Evolutionary conservation across 2,113 vertebrate genomes (phyloP).

Genomic region (Cephalophus harveyi): DNA sequence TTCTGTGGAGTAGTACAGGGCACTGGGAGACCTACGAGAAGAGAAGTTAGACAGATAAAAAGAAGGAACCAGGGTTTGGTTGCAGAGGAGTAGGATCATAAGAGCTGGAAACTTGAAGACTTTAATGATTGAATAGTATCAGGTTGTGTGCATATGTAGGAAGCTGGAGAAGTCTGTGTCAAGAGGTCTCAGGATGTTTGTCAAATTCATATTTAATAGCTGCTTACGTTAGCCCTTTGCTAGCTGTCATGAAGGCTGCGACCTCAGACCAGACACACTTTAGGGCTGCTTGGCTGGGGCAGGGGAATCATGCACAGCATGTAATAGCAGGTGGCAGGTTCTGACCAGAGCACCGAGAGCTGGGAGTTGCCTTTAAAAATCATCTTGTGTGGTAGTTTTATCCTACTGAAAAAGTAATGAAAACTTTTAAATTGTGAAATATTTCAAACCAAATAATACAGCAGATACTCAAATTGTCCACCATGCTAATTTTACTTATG

Average conservation of each 20-base stretch:
- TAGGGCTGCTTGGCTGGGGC: background rate
- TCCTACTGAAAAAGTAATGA: background rate
- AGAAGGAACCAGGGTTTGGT: background rate
- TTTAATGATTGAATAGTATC: background rate
- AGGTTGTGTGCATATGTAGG: background rate
- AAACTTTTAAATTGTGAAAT: background rate
- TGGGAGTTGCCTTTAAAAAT: background rate
- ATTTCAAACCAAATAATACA: background rate
- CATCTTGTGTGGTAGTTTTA: background rate
- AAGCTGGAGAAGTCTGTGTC: background rate
- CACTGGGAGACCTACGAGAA: background rate
- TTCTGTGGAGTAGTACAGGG: background rate
- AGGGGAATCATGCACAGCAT: background rate
- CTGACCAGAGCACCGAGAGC: background rate
- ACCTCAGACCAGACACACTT: background rate
- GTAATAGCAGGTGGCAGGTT: background rate
- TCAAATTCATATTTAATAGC: background rate
- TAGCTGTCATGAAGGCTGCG: background rate
- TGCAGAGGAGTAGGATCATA: background rate
- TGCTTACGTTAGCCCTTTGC: background rate
- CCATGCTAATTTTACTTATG: background rate
- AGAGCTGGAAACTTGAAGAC: background rate
- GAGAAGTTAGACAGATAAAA: background rate
- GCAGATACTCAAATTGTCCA: background rate
- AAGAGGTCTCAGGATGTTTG: background rate